Conservation (phyloP, 2,113 vertebrate species). For the Notarius quadriscutis region DNA sequence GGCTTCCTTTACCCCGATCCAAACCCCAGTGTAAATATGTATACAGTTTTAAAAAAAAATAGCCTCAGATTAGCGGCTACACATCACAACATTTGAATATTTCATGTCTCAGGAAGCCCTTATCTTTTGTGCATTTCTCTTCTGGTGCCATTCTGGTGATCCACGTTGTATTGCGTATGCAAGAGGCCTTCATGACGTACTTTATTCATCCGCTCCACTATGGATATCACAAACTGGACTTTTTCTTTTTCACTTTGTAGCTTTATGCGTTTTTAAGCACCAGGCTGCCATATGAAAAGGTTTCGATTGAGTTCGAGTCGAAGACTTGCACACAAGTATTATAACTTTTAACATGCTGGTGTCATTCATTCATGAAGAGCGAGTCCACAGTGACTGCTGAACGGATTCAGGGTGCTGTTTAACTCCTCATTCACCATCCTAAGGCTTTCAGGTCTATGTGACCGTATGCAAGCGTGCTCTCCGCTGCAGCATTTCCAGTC, state of each 20-base stretch:
- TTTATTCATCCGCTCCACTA: constrained; percentile 14
- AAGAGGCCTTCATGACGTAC: constrained; percentile 38
- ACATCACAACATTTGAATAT: constrained; percentile 42
- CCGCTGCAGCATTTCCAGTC: constrained; percentile 45
- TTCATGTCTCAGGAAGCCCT: constrained; percentile 82
- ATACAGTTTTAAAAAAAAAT: neutral
- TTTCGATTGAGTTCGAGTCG: neutral
- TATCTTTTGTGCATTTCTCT: constrained; percentile 67
- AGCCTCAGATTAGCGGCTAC: constrained; percentile 36
- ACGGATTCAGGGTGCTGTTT: neutral
- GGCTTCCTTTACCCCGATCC: constrained; percentile 6
- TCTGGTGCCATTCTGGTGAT: constrained; percentile 68
- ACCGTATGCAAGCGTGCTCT: constrained; percentile 55
- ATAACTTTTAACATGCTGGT: neutral
- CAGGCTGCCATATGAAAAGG: constrained; percentile 19
- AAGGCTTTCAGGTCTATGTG: constrained; percentile 52
- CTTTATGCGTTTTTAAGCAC: neutral
- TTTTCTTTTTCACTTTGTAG: constrained; percentile 8
- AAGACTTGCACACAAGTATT: constrained; percentile 39
- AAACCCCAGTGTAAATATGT: constrained; percentile 1
- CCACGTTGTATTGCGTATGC: constrained; percentile 39
- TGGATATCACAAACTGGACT: constrained; percentile 28
- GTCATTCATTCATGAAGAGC: constrained; percentile 31
- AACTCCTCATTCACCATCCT: neutral
- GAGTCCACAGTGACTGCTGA: neutral